Evolutionary conservation across 2,888 invertebrate genomes (phyloP).

Genomic region (Acronicta leporina): DNA sequence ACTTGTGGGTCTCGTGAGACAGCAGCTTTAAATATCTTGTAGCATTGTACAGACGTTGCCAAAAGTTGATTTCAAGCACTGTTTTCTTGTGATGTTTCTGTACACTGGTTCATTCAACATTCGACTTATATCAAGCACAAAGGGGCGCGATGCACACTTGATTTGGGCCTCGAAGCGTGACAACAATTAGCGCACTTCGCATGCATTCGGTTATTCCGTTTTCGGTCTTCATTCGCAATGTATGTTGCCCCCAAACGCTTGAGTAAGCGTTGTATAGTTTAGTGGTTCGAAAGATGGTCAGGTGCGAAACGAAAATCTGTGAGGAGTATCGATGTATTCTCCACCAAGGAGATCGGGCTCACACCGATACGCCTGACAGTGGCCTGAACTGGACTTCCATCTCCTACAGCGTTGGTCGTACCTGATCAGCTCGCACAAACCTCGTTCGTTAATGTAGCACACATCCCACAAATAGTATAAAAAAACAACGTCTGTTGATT

Average conservation of each 20-base stretch:
- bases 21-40: slow-evolving; percentile 43
- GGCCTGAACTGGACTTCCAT: neutral
- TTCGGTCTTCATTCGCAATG: neutral
- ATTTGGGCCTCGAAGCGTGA: neutral
- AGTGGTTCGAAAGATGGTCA: slow-evolving; percentile 1
- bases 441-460: neutral
- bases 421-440: neutral
- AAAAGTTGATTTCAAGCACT: slow-evolving; percentile 36
- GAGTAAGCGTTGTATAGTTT: slow-evolving; percentile 1
- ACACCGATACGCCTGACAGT: neutral
- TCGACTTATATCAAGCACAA: slow-evolving; percentile 1
- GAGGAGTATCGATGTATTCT: slow-evolving; percentile 1
- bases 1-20: slow-evolving; percentile 20
- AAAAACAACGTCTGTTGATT: slow-evolving; percentile 46
- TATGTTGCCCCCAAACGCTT: neutral
- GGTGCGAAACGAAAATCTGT: neutral
- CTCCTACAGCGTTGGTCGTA: neutral
- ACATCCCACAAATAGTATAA: slow-evolving; percentile 13
- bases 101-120: slow-evolving; percentile 41
- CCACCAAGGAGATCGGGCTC: neutral
- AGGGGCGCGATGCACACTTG: neutral
- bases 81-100: slow-evolving; percentile 50
- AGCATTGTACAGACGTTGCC: slow-evolving; percentile 48
- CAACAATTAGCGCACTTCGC: neutral
- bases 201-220: neutral